These are phyloP conservation scores for Oncorhynchus clarkii DNA, from an alignment of 2,113 vertebrate genomes.

Conservation along the genomic window DNA sequence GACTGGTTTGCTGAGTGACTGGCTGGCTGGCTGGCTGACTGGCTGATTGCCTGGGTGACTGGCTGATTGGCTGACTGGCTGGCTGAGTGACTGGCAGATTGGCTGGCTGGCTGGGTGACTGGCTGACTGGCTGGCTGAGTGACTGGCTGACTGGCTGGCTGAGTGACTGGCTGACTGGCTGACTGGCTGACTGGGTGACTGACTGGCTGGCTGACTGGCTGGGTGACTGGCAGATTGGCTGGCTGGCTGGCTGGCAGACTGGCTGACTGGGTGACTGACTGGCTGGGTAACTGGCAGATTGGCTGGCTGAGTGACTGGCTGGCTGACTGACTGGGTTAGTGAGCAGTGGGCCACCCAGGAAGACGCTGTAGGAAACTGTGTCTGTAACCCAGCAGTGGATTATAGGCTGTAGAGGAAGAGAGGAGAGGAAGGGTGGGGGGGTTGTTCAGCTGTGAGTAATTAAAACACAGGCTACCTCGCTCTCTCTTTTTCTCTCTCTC, in stretches of 20 bases:
- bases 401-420: conserved; percentile 61
- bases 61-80: conserved; percentile 34
- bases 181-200: conserved; percentile 24
- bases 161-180: neutral
- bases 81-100: conserved; percentile 28
- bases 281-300: neutral
- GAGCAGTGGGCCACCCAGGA: conserved; percentile 71
- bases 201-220: too few species aligned
- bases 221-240: neutral
- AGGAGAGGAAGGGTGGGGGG: conserved; percentile 17
- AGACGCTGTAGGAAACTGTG: conserved; percentile 69
- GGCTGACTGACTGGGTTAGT: conserved; percentile 6
- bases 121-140: too few species aligned
- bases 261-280: conserved; percentile 1
- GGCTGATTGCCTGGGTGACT: neutral
- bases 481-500: conserved; percentile 4
- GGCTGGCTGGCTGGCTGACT: conserved; percentile 1
- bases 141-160: conserved; percentile 5
- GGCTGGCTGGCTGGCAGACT: conserved; percentile 46
- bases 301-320: too few species aligned
- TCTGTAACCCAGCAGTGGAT: conserved; percentile 74
- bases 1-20: neutral
- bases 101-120: conserved; percentile 34
- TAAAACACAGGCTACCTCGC: conserved; percentile 59
- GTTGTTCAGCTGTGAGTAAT: conserved; percentile 76